Evolutionary conservation across 2,113 vertebrate species (phyloP).

Genomic region (Apeltes quadracus): DNA sequence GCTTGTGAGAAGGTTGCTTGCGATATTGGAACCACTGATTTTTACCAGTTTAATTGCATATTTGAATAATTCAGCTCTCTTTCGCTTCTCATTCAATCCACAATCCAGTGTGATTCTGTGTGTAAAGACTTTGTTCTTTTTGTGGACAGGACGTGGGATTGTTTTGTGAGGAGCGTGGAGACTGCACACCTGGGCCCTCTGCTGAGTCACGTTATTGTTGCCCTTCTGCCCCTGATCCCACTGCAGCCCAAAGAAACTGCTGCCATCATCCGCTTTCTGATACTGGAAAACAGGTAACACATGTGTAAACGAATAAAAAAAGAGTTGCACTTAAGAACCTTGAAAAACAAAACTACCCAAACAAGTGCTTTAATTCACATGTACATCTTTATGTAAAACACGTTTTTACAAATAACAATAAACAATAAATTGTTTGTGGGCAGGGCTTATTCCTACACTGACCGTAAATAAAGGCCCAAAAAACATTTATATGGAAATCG

Average conservation of each 20-base stretch:
- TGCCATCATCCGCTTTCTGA: slow-evolving; percentile 91
- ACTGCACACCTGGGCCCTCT: slow-evolving; percentile 90
- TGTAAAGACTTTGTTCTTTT: background rate
- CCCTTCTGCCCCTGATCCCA: slow-evolving; percentile 92
- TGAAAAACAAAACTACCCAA: no score
- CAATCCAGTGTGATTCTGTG: slow-evolving; percentile 13
- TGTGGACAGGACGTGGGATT: slow-evolving; percentile 89
- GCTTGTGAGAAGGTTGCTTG: background rate
- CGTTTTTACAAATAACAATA: background rate
- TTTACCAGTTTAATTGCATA: background rate
- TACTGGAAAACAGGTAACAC: slow-evolving; percentile 92
- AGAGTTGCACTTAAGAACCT: background rate
- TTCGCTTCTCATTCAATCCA: background rate
- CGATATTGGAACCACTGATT: background rate
- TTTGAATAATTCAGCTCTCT: background rate
- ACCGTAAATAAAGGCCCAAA: background rate
- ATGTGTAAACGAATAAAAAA: background rate
- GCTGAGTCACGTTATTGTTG: slow-evolving; percentile 96
- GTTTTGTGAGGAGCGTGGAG: slow-evolving; percentile 94
- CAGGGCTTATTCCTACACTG: background rate
- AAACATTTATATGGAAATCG: background rate
- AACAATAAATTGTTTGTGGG: background rate
- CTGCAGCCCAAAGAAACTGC: slow-evolving; percentile 92
- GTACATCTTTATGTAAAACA: background rate
- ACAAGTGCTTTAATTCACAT: background rate